Conservation (phyloP, 2,113 vertebrate genomes). For the Planiliza haematocheilus region DNA sequence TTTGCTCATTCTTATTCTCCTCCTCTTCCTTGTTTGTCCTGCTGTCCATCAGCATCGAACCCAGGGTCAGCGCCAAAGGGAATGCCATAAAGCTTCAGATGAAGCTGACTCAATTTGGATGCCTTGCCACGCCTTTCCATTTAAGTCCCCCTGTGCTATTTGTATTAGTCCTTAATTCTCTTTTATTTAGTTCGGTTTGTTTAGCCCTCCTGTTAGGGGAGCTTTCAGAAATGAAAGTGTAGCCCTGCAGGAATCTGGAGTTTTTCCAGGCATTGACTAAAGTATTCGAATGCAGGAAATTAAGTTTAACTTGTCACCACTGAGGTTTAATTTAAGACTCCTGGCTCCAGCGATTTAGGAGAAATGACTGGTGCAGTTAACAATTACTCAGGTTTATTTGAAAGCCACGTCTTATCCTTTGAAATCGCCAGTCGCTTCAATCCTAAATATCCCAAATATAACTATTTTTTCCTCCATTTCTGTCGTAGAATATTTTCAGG, state of each 20-base stretch:
- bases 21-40: conserved; percentile 19
- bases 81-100: conserved; percentile 35
- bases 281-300: neutral
- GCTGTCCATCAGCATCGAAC: conserved; percentile 41
- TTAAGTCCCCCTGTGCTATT: conserved; percentile 9
- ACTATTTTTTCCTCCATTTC: conserved; percentile 12
- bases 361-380: neutral
- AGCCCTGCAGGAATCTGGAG: conserved; percentile 10
- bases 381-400: conserved; percentile 2
- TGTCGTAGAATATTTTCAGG: conserved; percentile 10
- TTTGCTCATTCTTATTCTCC: conserved; percentile 56
- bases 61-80: conserved; percentile 52
- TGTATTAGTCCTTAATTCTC: conserved; percentile 16
- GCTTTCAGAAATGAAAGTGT: conserved; percentile 31
- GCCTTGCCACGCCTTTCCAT: conserved; percentile 12
- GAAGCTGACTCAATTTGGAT: conserved; percentile 51
- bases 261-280: conserved; percentile 33
- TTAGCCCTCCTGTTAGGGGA: neutral
- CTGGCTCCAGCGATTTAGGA: neutral
- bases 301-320: conserved; percentile 6
- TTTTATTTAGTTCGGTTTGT: conserved; percentile 19
- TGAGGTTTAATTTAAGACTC: conserved; percentile 2
- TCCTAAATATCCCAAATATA: conserved; percentile 18
- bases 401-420: neutral
- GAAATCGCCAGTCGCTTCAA: neutral